Evolutionary conservation across 2,113 vertebrate species (phyloP).

Genomic region (Ifrita kowaldi): DNA sequence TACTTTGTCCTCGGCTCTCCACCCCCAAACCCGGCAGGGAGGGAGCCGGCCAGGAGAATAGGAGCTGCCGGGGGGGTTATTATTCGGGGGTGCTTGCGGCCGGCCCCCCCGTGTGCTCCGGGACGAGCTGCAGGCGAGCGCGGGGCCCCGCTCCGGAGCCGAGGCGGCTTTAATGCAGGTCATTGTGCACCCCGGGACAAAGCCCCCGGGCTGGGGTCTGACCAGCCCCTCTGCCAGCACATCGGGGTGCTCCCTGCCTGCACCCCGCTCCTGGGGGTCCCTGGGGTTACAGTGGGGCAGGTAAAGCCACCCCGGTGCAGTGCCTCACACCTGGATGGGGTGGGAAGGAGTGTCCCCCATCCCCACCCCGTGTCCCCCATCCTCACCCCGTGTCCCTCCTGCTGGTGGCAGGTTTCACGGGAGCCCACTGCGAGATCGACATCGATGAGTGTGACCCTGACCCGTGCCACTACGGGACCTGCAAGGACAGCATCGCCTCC

Average conservation of each 20-base stretch:
- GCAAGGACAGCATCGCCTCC: conserved; percentile 84
- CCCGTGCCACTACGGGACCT: conserved; percentile 91
- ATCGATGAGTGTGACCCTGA: conserved; percentile 85
- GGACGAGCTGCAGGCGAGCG: neutral
- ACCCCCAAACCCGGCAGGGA: conserved; percentile 29
- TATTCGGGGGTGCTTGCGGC: neutral
- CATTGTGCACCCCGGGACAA: conserved; percentile 16
- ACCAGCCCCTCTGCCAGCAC: rapidly evolving
- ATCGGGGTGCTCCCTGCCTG: neutral
- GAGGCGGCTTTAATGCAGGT: neutral
- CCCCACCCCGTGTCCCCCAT: neutral
- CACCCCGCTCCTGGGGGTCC: rapidly evolving
- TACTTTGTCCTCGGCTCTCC: conserved; percentile 59
- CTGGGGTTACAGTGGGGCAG: rapidly evolving
- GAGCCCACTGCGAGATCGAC: conserved; percentile 85
- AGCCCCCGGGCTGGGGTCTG: neutral
- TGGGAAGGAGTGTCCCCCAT: neutral
- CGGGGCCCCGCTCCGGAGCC: neutral
- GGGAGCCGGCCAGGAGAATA: conserved; percentile 52
- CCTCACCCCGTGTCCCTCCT: rapidly evolving
- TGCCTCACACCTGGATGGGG: rapidly evolving
- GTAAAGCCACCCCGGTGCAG: rapidly evolving
- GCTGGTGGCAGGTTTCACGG: conserved; percentile 79
- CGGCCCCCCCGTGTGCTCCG: neutral
- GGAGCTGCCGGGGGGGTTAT: neutral